Base-by-base conservation (phyloP, 1,140 invertebrate genomes). In the Ganaspis sp. region DNA sequence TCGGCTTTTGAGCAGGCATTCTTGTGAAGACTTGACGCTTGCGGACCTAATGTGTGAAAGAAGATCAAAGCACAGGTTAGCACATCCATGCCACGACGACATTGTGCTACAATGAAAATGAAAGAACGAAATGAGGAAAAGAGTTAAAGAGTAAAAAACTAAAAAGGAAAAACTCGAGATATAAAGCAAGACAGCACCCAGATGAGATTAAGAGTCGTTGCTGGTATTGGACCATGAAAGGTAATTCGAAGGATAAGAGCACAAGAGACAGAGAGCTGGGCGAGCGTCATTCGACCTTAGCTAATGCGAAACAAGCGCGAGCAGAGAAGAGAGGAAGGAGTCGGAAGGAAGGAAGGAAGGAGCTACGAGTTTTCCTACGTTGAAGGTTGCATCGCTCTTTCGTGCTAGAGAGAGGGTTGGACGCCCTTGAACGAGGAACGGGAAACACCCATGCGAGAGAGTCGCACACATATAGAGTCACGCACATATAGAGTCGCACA, bases 381-480 rank as follows among this genome's bases (percentile, higher is more conserved):
- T 85, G 85, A 87, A 87, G 85, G 86, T 84, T 87, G 87, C 76
- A 74, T 64, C 23, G 58, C 58, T 64, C 58, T 64, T 64, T 64
- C 58, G 58, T 29, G 11, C 5, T 64, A 71, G 70, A 77, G 64
- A 79, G 81, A 84, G 83, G 85, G 83, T 85, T 84, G 85, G 78
- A 86, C 88, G 88, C 86, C 88, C 88, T 90, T 89, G 88, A 89
- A 89, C 87, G 85, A 85, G 86, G 87, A 88, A 79, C 79, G 82
- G 79, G 75, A 87, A 88, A 83, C 85, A 84, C 86, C 80, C 79
- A 83, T 76, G 73, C 77, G 80, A 81, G 75, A 81, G 75, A 80
- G 77, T 82, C 82, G 81, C 82, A 75, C 64, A 1, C 40, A 11
- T n/a, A n/a, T n/a, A n/a, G n/a, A n/a, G n/a, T n/a, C n/a, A n/a